Evolutionary conservation across 1,140 invertebrate species (phyloP).

Genomic region (Notospermus geniculatus): DNA sequence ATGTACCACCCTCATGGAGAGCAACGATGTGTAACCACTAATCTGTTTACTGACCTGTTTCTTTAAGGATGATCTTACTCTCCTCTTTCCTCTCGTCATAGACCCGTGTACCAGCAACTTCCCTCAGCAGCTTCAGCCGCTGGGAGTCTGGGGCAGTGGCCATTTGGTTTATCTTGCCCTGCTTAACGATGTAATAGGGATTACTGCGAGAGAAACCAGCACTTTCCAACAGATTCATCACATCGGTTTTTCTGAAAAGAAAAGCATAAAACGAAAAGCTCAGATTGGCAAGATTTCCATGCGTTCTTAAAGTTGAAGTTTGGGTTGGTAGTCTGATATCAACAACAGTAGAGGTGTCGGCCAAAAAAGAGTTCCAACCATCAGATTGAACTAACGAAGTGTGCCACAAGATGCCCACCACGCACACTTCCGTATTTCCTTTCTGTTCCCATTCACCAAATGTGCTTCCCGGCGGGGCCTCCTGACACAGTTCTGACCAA

Average conservation of each 20-base stretch:
- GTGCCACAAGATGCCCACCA: too few relatives aligned
- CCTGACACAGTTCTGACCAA: too few relatives aligned
- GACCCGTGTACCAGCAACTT: slow-evolving; percentile 83
- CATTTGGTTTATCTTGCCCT: slow-evolving; percentile 99
- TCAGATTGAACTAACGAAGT: too few relatives aligned
- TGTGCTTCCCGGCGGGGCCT: too few relatives aligned
- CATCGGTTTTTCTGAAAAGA: slow-evolving; percentile 75
- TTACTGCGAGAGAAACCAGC: slow-evolving; percentile 99
- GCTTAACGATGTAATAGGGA: slow-evolving; percentile 99
- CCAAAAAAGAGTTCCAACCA: too few relatives aligned
- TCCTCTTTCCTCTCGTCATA: slow-evolving; percentile 98
- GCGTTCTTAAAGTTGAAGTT: too few relatives aligned
- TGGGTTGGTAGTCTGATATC: too few relatives aligned
- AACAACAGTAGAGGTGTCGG: too few relatives aligned
- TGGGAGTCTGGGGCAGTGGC: slow-evolving; percentile 97
- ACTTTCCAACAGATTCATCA: slow-evolving; percentile 97
- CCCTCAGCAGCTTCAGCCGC: slow-evolving; percentile 87
- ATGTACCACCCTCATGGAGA: too few relatives aligned
- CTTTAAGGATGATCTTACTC: slow-evolving; percentile 88
- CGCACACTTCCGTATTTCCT: too few relatives aligned
- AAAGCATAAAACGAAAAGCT: slow-evolving; percentile 11
- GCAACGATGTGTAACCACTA: too few relatives aligned
- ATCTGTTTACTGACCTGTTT: slow-evolving; percentile 78
- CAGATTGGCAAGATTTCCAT: neutral
- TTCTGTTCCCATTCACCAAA: too few relatives aligned